Base-by-base conservation (phyloP, 2,113 vertebrate genomes). In the Bagarius yarrelli region DNA sequence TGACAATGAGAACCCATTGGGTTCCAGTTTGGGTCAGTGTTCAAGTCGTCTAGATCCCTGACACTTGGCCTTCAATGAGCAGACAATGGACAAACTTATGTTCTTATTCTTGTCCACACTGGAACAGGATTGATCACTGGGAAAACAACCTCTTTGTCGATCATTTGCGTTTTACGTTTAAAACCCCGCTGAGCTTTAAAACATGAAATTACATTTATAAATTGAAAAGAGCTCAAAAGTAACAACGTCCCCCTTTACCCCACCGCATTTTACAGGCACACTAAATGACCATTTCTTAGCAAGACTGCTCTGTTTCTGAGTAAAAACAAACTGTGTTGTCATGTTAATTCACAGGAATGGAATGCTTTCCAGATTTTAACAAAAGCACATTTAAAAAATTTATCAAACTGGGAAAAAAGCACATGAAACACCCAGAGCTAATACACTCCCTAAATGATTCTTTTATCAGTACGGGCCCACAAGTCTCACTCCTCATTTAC, bases 1-100 rank as follows among this genome's bases (percentile, higher is more conserved):
- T 87, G 77, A 87, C 88, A 89, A 87, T 82, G 87, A 86, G 76
- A 85, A 81, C 91, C 91, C 89, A 91, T 86, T 81, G 83, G 88
- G 89, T 85, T 90, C 91, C 91, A 89, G 88, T 90, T 90, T 90
- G 86, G 25, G 87, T 93, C 89, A 93, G 89, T 25, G 83, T 92
- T 90, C 82, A 79, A 55, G 77, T 89, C 85, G 85, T 83, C 86
- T 89, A 88, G 88, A 85, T 88, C 66, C 60, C 81, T 88, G 90
- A 85, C 81, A 87, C 89, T 88, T 88, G 81, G 90, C 89, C 90
- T 86, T 63, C 8, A 89, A 90, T 88, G 84, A 70, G 85, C 89
- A 83, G 59, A 79, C 84, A 86, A 76, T 47, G 69, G 61, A 27
- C 63, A 88, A 84, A 78, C 87, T 89, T 78, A 77, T 34, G 67